Evolutionary conservation across 2,797 vertebrate genomes (phyloP), one percentile per base, ranked within the genome.

Genomic region (Tiaroga cobitis): DNA sequence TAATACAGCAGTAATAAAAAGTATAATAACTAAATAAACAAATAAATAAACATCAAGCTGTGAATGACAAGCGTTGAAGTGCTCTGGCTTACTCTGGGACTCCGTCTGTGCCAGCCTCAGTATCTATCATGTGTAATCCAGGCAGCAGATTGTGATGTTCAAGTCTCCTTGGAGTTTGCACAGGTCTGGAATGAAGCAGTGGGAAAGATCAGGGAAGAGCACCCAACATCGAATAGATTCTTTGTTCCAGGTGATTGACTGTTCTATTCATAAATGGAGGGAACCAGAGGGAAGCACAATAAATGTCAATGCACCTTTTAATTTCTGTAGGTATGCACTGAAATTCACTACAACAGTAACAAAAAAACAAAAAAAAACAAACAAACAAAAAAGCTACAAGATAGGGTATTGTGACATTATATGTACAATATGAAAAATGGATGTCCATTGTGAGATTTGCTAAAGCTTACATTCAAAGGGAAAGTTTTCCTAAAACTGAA

Each of bases 91-190:
- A 13, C n/a, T 29, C 61, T 19, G n/a, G 9, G 46, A 34, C 8
- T 73, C 18, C 18, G 24, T 54, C 34, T 82, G 51, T 82, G 29
- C 37, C 39, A 49, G n/a, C 70, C 70, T 83, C 43, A 29, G 21
- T 32, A 76, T 51, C 82, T 24, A 83, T 83, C 72, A 76, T n/a
- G 34, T 75, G 21, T 51, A 75, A 76, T 83, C n/a, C 61, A 67
- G 6, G n/a, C n/a, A n/a, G n/a, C 72, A 26, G 70, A 82, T 74
- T 63, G 61, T 76, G 82, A 51, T 83, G 59, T 76, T 83, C 3
- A 76, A 67, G 16, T 54, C 72, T 68, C 82, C 6, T 67, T 67
- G 24, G 72, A 54, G 59, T 24, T 75, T 75, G 21, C 73, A 9
- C 72, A 54, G 51, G 16, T 26, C 32, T 63, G 70, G 70, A 84